phyloP scores from a whole-genome alignment of 2,113 vertebrate species.

The Petrocephalus zakoni region DNA sequence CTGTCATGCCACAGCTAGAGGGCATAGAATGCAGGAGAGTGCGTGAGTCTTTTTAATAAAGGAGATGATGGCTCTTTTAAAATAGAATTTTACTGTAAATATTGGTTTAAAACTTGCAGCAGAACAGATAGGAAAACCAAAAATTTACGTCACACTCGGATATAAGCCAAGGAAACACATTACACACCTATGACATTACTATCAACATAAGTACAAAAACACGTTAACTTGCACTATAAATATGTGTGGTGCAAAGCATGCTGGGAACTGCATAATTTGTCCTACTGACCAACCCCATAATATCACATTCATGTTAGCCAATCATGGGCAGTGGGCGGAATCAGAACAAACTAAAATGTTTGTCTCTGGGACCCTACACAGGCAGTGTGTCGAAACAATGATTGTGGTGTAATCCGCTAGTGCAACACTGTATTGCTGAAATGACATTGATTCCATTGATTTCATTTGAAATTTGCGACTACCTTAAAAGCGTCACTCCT shows the following conservation, averaged over 20 bases:
- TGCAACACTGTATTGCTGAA: background rate
- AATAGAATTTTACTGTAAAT: background rate
- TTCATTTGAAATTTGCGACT: background rate
- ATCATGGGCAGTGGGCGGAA: background rate
- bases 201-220: background rate
- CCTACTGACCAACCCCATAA: too few species aligned
- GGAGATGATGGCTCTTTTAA: background rate
- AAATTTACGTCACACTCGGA: background rate
- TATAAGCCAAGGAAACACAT: background rate
- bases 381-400: too few species aligned
- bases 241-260: background rate
- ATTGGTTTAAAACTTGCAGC: background rate
- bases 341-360: background rate
- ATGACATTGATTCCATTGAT: background rate
- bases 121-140: background rate
- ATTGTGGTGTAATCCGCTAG: too few species aligned
- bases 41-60: background rate
- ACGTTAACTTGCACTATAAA: background rate
- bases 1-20: background rate
- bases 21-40: background rate
- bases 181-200: background rate
- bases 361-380: background rate
- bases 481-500: background rate
- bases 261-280: too few species aligned
- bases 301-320: too few species aligned